Base-by-base conservation (phyloP, 2,888 invertebrate species). In the Boloria selene region DNA sequence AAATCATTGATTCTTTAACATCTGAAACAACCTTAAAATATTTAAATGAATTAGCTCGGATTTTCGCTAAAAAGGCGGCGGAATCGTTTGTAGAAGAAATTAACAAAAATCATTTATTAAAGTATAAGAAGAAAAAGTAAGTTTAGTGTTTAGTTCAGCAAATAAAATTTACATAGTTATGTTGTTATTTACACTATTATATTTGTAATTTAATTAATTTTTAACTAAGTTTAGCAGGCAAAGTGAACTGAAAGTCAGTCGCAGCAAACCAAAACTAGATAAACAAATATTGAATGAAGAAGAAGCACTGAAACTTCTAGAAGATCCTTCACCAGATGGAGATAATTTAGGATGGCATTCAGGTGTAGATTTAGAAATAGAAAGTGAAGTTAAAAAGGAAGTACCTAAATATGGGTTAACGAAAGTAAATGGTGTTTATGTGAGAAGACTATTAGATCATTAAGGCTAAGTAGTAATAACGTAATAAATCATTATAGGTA, bases 361-460 rank as follows among this genome's bases (percentile, higher is more conserved):
- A 4, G 52, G 69, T 14, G 75, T 81, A 0, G 75, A 71, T 13
- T 53, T 45, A 71, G 73, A 49, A 68, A 49, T 38, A 7, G n/a
- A 3, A 10, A 45, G 54, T 38, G 52, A 64, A 7, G 51, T 47
- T 13, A 61, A 54, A 44, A 71, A 71, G 13, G 54, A 67, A 0
- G 70, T 75, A 42, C 79, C 80, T 1, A 77, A 80, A 0, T 73
- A 78, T 18, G 73, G 73, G 49, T 58, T 77, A 1, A 77, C 74
- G 74, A 86, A 82, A 70, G 79, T 87, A 13, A 85, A 86, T 65
- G 86, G 86, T 14, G 72, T 75, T 13, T 83, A 82, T 68, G 81
- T 74, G 42, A 82, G 83, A 61, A 73, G 81, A 71, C 61, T 80
- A 4, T 72, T 82, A 62, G 59, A 68, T 38, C 52, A 50, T 42